Percentiles rank a stretch among this genome's conserved stretches.
These are phyloP conservation scores for Ylistrum balloti DNA, from an alignment of 1,140 invertebrate species.

Conservation along the genomic window DNA sequence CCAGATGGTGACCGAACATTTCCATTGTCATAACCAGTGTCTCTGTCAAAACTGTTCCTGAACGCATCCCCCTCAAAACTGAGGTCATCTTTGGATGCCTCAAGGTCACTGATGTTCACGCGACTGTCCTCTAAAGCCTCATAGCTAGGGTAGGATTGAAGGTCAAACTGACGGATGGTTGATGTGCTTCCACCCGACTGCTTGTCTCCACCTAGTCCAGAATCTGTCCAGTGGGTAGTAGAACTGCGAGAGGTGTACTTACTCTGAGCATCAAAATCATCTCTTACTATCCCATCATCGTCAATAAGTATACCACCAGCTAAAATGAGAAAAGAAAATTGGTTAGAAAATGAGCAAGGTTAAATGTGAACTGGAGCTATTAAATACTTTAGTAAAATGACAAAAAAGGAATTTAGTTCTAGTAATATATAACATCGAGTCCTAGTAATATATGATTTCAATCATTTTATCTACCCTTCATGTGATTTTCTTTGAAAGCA, in stretches of 20 bases:
- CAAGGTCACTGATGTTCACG: conserved; percentile 78
- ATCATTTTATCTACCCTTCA: neutral
- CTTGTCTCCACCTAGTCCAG: conserved; percentile 76
- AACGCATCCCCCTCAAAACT: conserved; percentile 70
- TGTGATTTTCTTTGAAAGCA: neutral
- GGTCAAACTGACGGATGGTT: conserved; percentile 73
- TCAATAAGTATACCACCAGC: conserved; percentile 74
- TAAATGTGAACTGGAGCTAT: neutral
- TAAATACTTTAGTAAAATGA: neutral
- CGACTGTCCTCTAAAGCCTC: conserved; percentile 70
- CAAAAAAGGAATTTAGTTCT: neutral
- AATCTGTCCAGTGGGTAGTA: conserved; percentile 76
- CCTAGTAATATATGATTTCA: neutral
- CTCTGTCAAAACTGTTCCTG: conserved; percentile 44
- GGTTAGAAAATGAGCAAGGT: neutral
- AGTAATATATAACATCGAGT: neutral
- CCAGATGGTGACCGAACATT: conserved; percentile 44
- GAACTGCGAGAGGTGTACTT: conserved; percentile 62
- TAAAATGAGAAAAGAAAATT: conserved; percentile 60
- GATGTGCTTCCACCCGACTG: conserved; percentile 73
- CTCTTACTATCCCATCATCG: conserved; percentile 76
- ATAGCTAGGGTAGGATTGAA: conserved; percentile 73
- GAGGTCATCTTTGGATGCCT: conserved; percentile 78
- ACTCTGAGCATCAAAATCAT: conserved; percentile 71
- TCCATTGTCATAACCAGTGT: conserved; percentile 24